Evolutionary conservation across 2,888 invertebrate species (phyloP).

Genomic region (Cantharis flavilabris): DNA sequence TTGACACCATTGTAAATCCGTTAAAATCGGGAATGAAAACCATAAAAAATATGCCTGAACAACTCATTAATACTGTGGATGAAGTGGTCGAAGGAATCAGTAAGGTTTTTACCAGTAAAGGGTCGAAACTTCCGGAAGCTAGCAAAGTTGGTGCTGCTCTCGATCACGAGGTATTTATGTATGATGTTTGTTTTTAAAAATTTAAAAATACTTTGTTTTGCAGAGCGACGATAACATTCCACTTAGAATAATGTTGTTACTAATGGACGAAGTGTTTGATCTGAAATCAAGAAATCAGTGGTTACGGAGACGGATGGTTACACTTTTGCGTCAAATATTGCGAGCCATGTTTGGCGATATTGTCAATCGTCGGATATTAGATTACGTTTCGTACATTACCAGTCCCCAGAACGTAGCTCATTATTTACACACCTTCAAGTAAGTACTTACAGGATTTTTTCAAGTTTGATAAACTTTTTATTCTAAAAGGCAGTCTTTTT

Average conservation of each 20-base stretch:
- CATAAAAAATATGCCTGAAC: slow-evolving; percentile 87
- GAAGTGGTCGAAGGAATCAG: slow-evolving; percentile 82
- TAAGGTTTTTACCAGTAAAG: slow-evolving; percentile 70
- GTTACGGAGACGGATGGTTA: slow-evolving; percentile 76
- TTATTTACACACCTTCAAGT: slow-evolving; percentile 85
- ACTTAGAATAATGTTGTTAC: slow-evolving; percentile 74
- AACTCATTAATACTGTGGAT: slow-evolving; percentile 81
- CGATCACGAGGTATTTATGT: slow-evolving; percentile 67
- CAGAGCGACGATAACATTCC: slow-evolving; percentile 76
- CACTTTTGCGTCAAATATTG: slow-evolving; percentile 75
- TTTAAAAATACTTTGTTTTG: slow-evolving; percentile 39
- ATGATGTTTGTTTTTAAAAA: no score
- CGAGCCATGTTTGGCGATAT: slow-evolving; percentile 82
- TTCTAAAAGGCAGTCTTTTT: slow-evolving; percentile 60
- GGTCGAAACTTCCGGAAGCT: slow-evolving; percentile 53
- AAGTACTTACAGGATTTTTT: slow-evolving; percentile 44
- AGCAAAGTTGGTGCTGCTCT: slow-evolving; percentile 55
- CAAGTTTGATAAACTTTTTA: slow-evolving; percentile 16
- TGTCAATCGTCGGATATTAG: slow-evolving; percentile 84
- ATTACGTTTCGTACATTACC: slow-evolving; percentile 84
- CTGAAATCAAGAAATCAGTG: slow-evolving; percentile 80
- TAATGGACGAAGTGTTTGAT: slow-evolving; percentile 87
- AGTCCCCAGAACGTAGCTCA: slow-evolving; percentile 88
- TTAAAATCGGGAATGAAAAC: slow-evolving; percentile 82
- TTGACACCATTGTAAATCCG: slow-evolving; percentile 62